Base-by-base conservation (phyloP, 1,140 invertebrate species). In the Reticulitermes speratus region DNA sequence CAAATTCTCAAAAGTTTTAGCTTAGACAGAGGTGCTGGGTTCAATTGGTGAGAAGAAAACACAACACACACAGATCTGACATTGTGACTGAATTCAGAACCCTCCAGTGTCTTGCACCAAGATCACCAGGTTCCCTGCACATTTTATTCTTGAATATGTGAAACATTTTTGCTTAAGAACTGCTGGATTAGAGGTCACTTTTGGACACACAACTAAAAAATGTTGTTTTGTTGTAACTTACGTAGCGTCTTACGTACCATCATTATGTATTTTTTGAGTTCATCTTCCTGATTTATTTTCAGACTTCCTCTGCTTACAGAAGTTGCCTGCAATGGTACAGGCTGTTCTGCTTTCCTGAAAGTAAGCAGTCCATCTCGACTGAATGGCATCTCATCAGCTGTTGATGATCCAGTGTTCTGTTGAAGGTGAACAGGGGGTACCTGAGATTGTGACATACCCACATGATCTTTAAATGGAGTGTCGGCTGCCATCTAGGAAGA, bases 301-400 rank as follows among this genome's bases (percentile, higher is more conserved):
- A 65, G 8, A 21, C 25, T 6, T n/a, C 25, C 48, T 84, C 30
- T 38, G 45, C 30, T 25, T n/a, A 45, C 16, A n/a, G 84, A 65
- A n/a, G 59, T 38, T n/a, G 2, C 44, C 8, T 81, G 38, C 12
- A 65, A n/a, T 86, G 55, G 16, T 82, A 81, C n/a, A 38, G 65
- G 45, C 82, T 65, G 38, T 45, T 81, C 48, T 48, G 38, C 48
- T 14, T 9, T 38, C 48, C 86, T 81, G 25, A 83, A 83, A 23
- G 86, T 86, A 84, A 84, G 52, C 44, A 59, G 86, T 30, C 81
- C 86, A 65, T 86, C 83, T 44, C 59, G 45, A 81, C 44, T 55
- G 81, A 86, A 86, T 45, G 86, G 81, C 19, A 82, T 45, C 9
- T 83, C 82, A 83, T 86, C 83, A 21, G 86, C 59, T 59, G 52